These are phyloP conservation scores for Sinocyclocheilus anophthalmus DNA, from an alignment of 2,113 vertebrate genomes.

Conservation along the genomic window DNA sequence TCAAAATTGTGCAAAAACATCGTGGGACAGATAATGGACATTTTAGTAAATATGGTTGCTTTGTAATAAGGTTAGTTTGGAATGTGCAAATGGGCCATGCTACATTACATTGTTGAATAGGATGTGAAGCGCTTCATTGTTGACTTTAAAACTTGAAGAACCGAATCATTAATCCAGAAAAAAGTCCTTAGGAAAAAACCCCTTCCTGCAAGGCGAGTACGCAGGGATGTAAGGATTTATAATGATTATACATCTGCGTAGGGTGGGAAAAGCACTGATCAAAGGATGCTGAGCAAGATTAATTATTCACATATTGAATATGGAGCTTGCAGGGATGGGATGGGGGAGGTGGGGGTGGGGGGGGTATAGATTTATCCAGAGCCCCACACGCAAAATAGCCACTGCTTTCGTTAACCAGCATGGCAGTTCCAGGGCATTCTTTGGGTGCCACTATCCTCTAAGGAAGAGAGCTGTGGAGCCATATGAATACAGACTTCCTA, in stretches of 20 bases:
- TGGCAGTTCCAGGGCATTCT: not conserved
- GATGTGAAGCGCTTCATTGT: not conserved
- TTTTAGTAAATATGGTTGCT: not conserved
- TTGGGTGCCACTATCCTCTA: not conserved
- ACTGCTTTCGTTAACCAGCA: too few relatives aligned
- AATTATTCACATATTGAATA: conserved; percentile 13
- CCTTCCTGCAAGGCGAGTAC: not conserved
- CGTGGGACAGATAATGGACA: not conserved
- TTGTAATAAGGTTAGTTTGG: not conserved
- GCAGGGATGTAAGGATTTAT: not conserved
- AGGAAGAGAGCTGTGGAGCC: not conserved
- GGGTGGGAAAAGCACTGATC: not conserved
- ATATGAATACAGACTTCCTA: not conserved
- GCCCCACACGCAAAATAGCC: too few relatives aligned
- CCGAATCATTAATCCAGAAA: conserved; percentile 4
- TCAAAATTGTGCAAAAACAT: too few relatives aligned
- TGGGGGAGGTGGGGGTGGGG: not conserved
- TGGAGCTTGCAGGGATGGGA: not conserved
- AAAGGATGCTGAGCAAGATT: not conserved
- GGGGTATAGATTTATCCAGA: not conserved
- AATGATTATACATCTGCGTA: conserved; percentile 9
- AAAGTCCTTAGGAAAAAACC: not conserved
- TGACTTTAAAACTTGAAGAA: not conserved
- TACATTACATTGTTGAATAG: not conserved
- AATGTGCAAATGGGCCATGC: not conserved